These are phyloP conservation scores for Linurgus olivaceus DNA, from an alignment of 2,797 vertebrate genomes.

Conservation along the genomic window DNA sequence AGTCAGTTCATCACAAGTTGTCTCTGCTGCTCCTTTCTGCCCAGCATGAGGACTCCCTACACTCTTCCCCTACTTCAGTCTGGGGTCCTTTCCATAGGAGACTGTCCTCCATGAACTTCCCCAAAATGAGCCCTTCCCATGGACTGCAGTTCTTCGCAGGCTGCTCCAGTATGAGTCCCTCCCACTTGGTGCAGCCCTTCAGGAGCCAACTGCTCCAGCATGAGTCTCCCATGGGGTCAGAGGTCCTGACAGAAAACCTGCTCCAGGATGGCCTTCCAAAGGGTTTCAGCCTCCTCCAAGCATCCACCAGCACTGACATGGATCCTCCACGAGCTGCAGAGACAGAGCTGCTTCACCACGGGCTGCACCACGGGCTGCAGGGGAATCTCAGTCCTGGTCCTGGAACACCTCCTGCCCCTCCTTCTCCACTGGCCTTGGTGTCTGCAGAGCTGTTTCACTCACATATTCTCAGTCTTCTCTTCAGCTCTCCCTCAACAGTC, in stretches of 20 bases:
- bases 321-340: not conserved
- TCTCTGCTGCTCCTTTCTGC: not conserved
- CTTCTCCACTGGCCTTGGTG: too few relatives aligned
- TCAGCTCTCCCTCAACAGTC: not conserved
- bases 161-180: rapidly evolving
- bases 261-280: not conserved
- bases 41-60: not conserved
- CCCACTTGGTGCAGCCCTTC: not conserved
- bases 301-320: rapidly evolving
- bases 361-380: rapidly evolving
- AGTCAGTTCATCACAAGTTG: rapidly evolving
- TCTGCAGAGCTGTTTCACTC: not conserved
- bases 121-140: rapidly evolving
- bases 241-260: not conserved
- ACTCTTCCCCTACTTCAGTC: rapidly evolving
- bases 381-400: rapidly evolving
- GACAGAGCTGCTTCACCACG: not conserved
- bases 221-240: too few relatives aligned
- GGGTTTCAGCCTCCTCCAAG: not conserved
- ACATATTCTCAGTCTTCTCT: not conserved
- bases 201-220: not conserved
- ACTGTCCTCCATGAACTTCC: not conserved
- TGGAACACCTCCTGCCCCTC: not conserved
- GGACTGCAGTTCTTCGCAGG: not conserved
- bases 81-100: rapidly evolving